Conservation (phyloP, 2,797 vertebrate genomes). For the Echeneis naucrates region DNA sequence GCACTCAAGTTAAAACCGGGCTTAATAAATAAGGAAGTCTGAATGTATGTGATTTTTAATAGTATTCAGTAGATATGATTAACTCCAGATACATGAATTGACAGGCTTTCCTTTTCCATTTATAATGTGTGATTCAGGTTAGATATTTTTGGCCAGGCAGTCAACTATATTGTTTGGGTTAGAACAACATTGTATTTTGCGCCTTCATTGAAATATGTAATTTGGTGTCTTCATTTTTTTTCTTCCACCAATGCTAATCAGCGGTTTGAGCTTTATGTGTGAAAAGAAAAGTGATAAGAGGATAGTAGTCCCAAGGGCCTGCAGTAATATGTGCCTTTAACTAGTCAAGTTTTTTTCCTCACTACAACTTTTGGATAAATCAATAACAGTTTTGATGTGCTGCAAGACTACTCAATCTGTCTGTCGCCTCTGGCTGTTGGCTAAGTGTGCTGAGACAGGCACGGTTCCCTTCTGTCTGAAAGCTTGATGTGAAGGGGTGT, state of each 20-base stretch:
- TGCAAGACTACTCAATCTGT: conserved; percentile 58
- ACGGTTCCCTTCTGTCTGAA: conserved; percentile 50
- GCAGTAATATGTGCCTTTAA: background rate
- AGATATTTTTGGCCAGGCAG: too few relatives aligned
- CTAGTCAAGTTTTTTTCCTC: conserved; percentile 32
- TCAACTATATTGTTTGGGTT: background rate
- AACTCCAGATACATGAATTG: background rate
- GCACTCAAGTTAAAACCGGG: too few relatives aligned
- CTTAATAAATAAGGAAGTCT: too few relatives aligned
- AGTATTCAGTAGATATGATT: background rate
- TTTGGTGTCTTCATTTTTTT: background rate
- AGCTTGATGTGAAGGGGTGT: conserved; percentile 32
- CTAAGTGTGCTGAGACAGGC: conserved; percentile 59
- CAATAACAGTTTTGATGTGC: conserved; percentile 58
- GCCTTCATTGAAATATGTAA: background rate
- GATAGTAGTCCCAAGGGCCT: background rate
- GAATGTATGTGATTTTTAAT: too few relatives aligned
- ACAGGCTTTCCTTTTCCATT: background rate
- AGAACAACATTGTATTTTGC: background rate
- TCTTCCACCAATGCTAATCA: background rate
- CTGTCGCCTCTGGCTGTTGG: conserved; percentile 58
- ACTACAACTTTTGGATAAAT: conserved; percentile 51
- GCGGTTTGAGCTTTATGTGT: background rate
- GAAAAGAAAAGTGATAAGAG: background rate
- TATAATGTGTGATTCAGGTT: too few relatives aligned